Base-by-base conservation (phyloP, 1,140 invertebrate species). In the Ips typographus region DNA sequence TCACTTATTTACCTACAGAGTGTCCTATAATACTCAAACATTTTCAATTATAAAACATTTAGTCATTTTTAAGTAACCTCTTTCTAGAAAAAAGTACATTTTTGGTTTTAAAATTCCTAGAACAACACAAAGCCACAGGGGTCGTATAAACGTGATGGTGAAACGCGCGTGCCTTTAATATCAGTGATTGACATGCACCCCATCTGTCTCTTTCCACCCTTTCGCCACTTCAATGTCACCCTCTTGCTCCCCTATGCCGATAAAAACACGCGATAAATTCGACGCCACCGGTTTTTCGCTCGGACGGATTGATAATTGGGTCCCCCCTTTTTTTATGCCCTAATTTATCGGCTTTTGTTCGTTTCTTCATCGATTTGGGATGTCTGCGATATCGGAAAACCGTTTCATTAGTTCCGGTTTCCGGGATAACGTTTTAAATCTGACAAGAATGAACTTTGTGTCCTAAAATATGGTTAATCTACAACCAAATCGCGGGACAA, bases 171-270 rank as follows among this genome's bases (percentile, higher is more conserved):
- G 65, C 65, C 65, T 68, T 8, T 57, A 38, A 68, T 68, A 68
- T 68, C 65, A 68, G 65, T 68, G 65, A 68, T 68, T 68, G 65
- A 68, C 65, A 68, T 68, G 65, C 65, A 68, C 58, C 59, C 64
- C 40, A 6, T 42, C 39, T 36, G 22, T 8, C 38, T 36, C 8
- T 38, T 5, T 51, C 61, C 44, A 44, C 38, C 38, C 41, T 8
- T 8, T 42, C 2, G 40, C 58, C 58, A 7, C 41, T 8, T 43
- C 22, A 22, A 22, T 22, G 22, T 36, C 56, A 4, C 56, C 56
- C 6, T 40, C 6, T 40, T 56, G 22, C n/a, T 43, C 55, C 52
- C 36, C 51, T 8, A 43, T 43, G 36, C 53, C 58, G 65, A 68
- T 60, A 68, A 68, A 68, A 68, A 60, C 65, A 68, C 56, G 57